phyloP scores from a whole-genome alignment of 1,140 invertebrate genomes.

The Trichonephila clavipes region DNA sequence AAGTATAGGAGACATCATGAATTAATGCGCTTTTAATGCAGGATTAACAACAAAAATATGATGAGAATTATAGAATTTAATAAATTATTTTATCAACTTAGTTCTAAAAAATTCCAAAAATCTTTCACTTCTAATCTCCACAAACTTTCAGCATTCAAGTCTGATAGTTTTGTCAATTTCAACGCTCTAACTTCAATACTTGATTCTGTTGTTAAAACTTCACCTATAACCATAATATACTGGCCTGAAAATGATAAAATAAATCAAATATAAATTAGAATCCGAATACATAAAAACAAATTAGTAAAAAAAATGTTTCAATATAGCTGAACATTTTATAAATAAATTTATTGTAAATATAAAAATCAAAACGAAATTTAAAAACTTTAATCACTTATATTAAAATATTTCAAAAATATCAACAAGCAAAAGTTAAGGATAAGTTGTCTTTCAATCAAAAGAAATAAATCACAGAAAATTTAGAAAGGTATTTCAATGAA shows the following conservation, averaged over 20 bases:
- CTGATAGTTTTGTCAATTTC: constrained; percentile 23
- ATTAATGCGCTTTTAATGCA: neutral
- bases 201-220: constrained; percentile 38
- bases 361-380: no score
- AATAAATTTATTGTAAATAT: no score
- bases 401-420: no score
- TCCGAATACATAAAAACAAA: no score
- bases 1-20: constrained; percentile 12
- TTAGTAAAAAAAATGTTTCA: neutral
- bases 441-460: no score
- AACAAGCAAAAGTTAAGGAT: no score
- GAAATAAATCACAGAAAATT: no score
- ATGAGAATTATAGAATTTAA: neutral
- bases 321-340: no score
- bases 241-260: constrained; percentile 24
- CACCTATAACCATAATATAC: constrained; percentile 60
- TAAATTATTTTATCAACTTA: neutral
- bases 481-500: no score
- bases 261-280: neutral
- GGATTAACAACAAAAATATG: neutral
- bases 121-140: constrained; percentile 68
- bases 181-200: constrained; percentile 33
- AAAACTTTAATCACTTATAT: no score
- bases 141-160: constrained; percentile 38
- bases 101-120: constrained; percentile 55